Percentiles rank a stretch among this genome's conserved stretches.
Conservation (phyloP, 2,113 vertebrate genomes). For the Dicrurus megarhynchus region DNA sequence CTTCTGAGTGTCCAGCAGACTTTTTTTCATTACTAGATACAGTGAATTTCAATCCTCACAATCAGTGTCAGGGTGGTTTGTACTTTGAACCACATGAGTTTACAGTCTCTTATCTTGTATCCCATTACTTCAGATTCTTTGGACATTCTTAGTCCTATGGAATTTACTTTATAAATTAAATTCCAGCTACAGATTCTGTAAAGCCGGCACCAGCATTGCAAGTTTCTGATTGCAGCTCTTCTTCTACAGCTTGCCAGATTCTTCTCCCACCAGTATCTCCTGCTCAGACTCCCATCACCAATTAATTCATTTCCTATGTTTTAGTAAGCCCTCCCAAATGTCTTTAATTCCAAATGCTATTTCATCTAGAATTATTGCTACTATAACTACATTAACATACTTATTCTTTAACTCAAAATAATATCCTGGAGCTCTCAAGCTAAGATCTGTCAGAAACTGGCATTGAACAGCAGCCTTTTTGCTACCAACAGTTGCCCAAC, state of each 20-base stretch:
- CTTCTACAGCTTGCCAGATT: neutral
- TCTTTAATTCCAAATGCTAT: neutral
- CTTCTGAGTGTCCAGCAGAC: neutral
- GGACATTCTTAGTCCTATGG: neutral
- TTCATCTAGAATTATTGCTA: neutral
- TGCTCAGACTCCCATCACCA: neutral
- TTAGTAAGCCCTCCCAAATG: neutral
- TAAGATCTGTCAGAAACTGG: neutral
- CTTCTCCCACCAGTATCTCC: neutral
- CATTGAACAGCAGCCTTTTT: neutral
- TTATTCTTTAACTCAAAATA: neutral
- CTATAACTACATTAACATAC: neutral
- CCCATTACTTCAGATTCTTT: neutral
- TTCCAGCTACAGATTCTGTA: neutral
- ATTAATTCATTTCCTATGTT: neutral
- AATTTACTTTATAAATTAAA: neutral
- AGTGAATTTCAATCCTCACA: neutral
- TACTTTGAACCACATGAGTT: neutral
- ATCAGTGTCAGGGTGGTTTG: fast-evolving
- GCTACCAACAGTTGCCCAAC: neutral
- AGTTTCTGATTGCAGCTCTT: neutral
- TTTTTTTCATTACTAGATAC: neutral
- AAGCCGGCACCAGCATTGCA: neutral
- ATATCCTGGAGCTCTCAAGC: neutral
- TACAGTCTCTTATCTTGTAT: neutral